Base-by-base conservation (phyloP, 1,140 invertebrate species). In the Drosophila yakuba region DNA sequence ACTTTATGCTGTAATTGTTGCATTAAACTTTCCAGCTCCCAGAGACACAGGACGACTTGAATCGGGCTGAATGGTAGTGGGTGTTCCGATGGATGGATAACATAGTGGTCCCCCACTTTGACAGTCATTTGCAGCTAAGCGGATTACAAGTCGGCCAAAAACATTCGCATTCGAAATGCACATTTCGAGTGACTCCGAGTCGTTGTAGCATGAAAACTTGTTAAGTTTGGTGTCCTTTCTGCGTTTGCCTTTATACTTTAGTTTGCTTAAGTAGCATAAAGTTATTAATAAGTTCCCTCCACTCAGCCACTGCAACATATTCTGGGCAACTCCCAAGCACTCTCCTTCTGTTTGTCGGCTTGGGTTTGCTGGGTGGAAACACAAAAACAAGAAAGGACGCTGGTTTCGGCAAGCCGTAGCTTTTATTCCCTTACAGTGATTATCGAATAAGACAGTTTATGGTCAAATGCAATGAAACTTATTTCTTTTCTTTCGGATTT, bases 261-360 rank as follows among this genome's bases (percentile, higher is more conserved):
- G 82, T 86, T 80, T 73, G 61, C 74, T 74, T 81, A 86, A 79
- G 83, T 75, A 78, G 74, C 83, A 88, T 88, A 78, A 75, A 86
- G 74, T 86, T 86, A 86, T 88, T 88, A 88, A 88, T 88, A 88
- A 88, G 84, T 89, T 80, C 52, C 36, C 52, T 58, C 64, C 35
- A 23, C 68, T 80, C 61, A 78, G 59, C 81, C 78, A 38, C 51
- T 67, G 28, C 62, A 66, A 61, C 60, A 71, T 75, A 54, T 74
- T 60, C 62, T 47, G 17, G 28, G 20, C 11, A 25, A 25, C 23
- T 14, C 15, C 51, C 44, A 35, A 43, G n/a, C 48, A n/a, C 39
- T 20, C 48, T 5, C 35, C 15, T 23, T 58, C 45, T 66, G 61
- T 66, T 74, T 80, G 62, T 61, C 59, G 59, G 62, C 66, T 78